Base-by-base conservation (phyloP, 2,888 invertebrate genomes). In the Papilio gigon region DNA sequence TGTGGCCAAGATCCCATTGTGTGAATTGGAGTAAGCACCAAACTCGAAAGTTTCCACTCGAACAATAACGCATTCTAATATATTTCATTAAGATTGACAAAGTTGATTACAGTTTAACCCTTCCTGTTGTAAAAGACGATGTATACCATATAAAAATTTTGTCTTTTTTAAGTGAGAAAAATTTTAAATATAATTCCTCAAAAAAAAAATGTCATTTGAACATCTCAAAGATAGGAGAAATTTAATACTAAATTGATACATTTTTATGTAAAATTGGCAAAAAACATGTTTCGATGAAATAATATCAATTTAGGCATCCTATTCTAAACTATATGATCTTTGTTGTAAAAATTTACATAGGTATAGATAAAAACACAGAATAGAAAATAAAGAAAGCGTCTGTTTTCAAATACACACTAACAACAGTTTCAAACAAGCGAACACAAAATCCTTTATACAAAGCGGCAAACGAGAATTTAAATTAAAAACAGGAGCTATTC, bases 41-140 rank as follows among this genome's bases (percentile, higher is more conserved):
- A 84, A 83, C 80, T 84, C 80, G 83, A 78, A 80, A 85, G 84
- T 87, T 89, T 89, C 85, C 86, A 88, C 86, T 87, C 83, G 87
- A 89, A 89, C 88, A 89, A 90, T 86, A 86, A 87, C 79, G 83
- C 82, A 86, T 89, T 90, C 88, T 89, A 89, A 89, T 90, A 87
- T 81, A 85, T 85, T 87, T 90, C 86, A 90, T 90, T 92, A 86
- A 89, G 91, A 92, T 92, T 90, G 90, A 90, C 88, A 82, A 82
- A 77, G 77, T 82, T 85, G 91, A 92, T 91, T 88, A 85, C 71
- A 80, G 77, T 73, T 75, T 78, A 81, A 84, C 83, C 86, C 84
- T 86, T 79, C 77, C 77, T 78, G 74, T 71, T 81, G 11, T 25
- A 47, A 71, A 58, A 5, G 27, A 44, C 25, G 22, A 14, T n/a